Base-by-base conservation (phyloP, 2,113 vertebrate species). In the Hydropotes inermis region DNA sequence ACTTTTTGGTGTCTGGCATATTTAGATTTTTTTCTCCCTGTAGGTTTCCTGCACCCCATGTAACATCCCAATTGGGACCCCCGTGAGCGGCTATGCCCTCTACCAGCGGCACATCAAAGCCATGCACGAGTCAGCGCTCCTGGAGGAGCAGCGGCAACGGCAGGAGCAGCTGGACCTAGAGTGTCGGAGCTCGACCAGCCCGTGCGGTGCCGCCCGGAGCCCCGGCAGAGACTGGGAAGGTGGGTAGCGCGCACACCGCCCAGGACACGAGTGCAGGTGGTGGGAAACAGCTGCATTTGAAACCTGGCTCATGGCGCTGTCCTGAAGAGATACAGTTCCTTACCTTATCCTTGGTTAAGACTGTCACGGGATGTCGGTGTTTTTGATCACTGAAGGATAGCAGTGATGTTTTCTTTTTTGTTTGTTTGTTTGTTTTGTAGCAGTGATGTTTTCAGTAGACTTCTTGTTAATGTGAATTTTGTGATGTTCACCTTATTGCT, bases 41-140 rank as follows among this genome's bases (percentile, higher is more conserved):
- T 90, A 99, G 98, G 99, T 99, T 52, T 99, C 99, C 14, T 99
- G 99, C 82, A 99, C 99, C 58, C 98, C 99, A 1, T 99, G 99
- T 30, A 99, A 98, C 1, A 98, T 99, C 47, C 98, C 99, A 0
- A 98, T 99, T 2, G 99, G 99, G 58, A 98, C 99, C 5, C 98
- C 99, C 0, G 98, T 99, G 86, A 99, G 99, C 0, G 99, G 99
- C 16, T 99, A 99, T 0, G 98, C 99, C 0, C 99, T 99, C 96
- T 99, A 99, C 95, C 99, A 99, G 92, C 99, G 99, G 84, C 99
- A 99, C 97, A 99, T 99, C 97, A 99, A 99, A 98, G 99, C 99
- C 0, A 99, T 99, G 98, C 99, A 99, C 8, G 99, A 99, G 87
- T 99, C 99, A 0, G 99, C 99, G 0, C 99, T 99, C 97, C 98